Evolutionary conservation across 2,797 vertebrate species (phyloP).

Genomic region (Psittacula derbiana): DNA sequence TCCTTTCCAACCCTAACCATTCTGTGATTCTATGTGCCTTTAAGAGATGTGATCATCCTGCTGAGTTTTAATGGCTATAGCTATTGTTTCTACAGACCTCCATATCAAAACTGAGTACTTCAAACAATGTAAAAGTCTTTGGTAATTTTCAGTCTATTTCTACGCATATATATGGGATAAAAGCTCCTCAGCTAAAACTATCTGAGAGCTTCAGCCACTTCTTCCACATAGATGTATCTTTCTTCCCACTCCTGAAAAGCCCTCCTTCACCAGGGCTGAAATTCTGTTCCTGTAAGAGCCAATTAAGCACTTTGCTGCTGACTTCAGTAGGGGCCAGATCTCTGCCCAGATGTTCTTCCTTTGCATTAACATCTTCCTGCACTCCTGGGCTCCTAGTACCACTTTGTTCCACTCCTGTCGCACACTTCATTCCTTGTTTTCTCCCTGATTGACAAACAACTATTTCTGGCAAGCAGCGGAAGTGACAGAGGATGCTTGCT

Average conservation of each 20-base stretch:
- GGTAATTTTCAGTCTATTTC: background rate
- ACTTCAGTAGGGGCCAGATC: background rate
- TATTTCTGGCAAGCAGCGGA: constrained; percentile 31
- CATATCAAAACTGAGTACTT: background rate
- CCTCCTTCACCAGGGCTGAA: background rate
- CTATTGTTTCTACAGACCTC: background rate
- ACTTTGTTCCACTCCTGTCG: background rate
- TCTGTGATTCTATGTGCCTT: background rate
- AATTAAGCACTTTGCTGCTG: background rate
- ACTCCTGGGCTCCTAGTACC: background rate
- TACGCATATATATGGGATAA: background rate
- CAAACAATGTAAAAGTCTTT: background rate
- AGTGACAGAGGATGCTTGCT: constrained; percentile 4
- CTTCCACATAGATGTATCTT: background rate
- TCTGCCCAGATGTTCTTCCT: constrained; percentile 17
- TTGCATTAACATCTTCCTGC: constrained; percentile 13
- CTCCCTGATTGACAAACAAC: background rate
- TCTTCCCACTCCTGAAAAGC: background rate
- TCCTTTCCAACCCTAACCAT: background rate
- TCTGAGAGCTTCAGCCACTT: background rate
- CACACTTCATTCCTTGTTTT: background rate
- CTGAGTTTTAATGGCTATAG: background rate
- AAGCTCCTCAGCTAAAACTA: background rate
- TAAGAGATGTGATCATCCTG: background rate
- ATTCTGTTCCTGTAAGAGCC: background rate